Evolutionary conservation across 2,888 invertebrate species (phyloP).

Genomic region (Zygothrica quintamaculata): DNA sequence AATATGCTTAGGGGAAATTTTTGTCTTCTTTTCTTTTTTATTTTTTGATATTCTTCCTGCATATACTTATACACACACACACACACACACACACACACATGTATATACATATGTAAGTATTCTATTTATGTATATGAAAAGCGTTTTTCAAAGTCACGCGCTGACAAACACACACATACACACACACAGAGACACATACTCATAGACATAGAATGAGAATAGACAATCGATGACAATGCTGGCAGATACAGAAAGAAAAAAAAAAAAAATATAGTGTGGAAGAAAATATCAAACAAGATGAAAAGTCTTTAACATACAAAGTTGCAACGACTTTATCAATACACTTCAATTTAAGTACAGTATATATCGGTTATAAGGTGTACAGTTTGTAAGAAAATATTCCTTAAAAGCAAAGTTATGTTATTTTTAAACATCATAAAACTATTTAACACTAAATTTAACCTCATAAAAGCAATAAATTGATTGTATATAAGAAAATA

Average conservation of each 20-base stretch:
- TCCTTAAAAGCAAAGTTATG: too few species aligned
- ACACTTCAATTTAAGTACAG: background rate
- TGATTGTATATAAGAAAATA: too few species aligned
- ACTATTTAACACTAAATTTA: too few species aligned
- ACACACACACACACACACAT: background rate
- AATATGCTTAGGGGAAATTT: constrained; percentile 45
- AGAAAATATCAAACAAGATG: constrained; percentile 14
- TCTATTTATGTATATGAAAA: constrained; percentile 43
- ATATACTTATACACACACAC: constrained; percentile 5
- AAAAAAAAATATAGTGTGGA: background rate
- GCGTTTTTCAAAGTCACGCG: constrained; percentile 76
- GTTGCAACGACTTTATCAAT: background rate
- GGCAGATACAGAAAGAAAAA: constrained; percentile 5
- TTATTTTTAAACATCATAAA: too few species aligned
- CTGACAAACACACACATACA: constrained; percentile 37
- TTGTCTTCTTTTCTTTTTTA: too few species aligned
- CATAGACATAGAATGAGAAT: constrained; percentile 28
- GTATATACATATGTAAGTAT: constrained; percentile 4
- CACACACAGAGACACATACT: constrained; percentile 6
- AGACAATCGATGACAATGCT: constrained; percentile 59
- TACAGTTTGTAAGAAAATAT: too few species aligned
- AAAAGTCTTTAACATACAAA: constrained; percentile 1
- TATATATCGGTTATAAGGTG: too few species aligned
- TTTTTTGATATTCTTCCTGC: too few species aligned
- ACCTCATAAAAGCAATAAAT: too few species aligned